Percentiles rank a stretch among this genome's conserved stretches.
phyloP scores from a whole-genome alignment of 1,140 invertebrate genomes.

The Charaxes varanes region DNA sequence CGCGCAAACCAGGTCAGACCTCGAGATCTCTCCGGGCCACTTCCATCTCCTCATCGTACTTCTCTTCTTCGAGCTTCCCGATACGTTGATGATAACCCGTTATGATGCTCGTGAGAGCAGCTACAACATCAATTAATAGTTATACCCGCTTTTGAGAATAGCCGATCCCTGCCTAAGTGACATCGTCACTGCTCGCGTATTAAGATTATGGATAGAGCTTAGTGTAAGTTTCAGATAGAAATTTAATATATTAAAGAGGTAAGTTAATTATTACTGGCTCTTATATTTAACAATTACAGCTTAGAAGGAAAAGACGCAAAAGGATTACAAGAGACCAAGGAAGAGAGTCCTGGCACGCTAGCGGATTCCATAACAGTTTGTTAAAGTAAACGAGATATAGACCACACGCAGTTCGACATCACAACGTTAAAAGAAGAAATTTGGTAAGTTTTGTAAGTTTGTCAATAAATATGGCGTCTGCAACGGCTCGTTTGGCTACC shows the following conservation, averaged over 20 bases:
- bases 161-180: conserved; percentile 16
- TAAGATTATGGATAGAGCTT: conserved; percentile 34
- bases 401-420: conserved; percentile 56
- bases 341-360: conserved; percentile 27
- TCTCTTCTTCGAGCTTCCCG: conserved; percentile 90
- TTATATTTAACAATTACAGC: conserved; percentile 41
- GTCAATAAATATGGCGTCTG: conserved; percentile 43
- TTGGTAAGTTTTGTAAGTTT: conserved; percentile 61
- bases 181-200: conserved; percentile 28
- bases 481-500: conserved; percentile 77
- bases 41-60: conserved; percentile 97
- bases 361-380: conserved; percentile 35
- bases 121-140: conserved; percentile 77
- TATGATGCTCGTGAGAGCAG: conserved; percentile 88
- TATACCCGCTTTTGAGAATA: conserved; percentile 44
- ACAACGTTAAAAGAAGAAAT: conserved; percentile 54
- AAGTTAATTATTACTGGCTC: conserved; percentile 43
- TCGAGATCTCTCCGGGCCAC: conserved; percentile 94
- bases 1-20: conserved; percentile 77
- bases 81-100: conserved; percentile 91
- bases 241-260: conserved; percentile 41
- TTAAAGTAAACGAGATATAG: conserved; percentile 53
- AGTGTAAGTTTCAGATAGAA: conserved; percentile 44
- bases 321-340: conserved; percentile 35
- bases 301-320: conserved; percentile 53